These are phyloP conservation scores for Mylabris sibirica DNA, from an alignment of 2,888 invertebrate genomes.

Conservation along the genomic window DNA sequence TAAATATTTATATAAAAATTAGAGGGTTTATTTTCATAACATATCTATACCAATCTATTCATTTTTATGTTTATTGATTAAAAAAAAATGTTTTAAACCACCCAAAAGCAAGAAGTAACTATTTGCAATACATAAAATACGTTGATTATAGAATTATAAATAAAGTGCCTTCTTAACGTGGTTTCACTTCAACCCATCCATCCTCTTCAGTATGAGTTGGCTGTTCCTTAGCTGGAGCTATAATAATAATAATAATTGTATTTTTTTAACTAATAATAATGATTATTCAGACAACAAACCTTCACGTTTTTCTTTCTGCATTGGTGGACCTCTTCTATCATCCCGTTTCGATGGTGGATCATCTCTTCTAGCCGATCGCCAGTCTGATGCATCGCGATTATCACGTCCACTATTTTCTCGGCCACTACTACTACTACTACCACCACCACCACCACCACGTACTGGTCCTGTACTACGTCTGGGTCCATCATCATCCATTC, in stretches of 20 bases:
- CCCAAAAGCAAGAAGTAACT: neutral
- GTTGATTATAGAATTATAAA: conserved; percentile 15
- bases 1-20: conserved; percentile 16
- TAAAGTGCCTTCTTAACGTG: conserved; percentile 44
- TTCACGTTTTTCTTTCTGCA: conserved; percentile 56
- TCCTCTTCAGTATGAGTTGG: conserved; percentile 51
- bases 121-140: conserved; percentile 13
- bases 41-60: conserved; percentile 16
- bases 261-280: conserved; percentile 16
- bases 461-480: conserved; percentile 29
- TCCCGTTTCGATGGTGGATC: conserved; percentile 39
- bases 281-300: neutral
- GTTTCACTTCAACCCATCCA: conserved; percentile 55
- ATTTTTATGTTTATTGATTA: conserved; percentile 13
- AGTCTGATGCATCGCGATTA: conserved; percentile 28
- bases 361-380: conserved; percentile 38
- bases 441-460: conserved; percentile 35
- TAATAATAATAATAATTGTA: conserved; percentile 27
- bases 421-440: conserved; percentile 28
- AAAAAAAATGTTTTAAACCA: conserved; percentile 11
- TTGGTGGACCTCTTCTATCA: conserved; percentile 39
- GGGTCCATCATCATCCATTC: conserved; percentile 35
- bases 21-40: conserved; percentile 1
- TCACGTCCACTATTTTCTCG: conserved; percentile 20
- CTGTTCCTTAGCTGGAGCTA: conserved; percentile 48